These are phyloP conservation scores for Adoxophyes honmai DNA, from an alignment of 1,140 invertebrate genomes.

Conservation along the genomic window DNA sequence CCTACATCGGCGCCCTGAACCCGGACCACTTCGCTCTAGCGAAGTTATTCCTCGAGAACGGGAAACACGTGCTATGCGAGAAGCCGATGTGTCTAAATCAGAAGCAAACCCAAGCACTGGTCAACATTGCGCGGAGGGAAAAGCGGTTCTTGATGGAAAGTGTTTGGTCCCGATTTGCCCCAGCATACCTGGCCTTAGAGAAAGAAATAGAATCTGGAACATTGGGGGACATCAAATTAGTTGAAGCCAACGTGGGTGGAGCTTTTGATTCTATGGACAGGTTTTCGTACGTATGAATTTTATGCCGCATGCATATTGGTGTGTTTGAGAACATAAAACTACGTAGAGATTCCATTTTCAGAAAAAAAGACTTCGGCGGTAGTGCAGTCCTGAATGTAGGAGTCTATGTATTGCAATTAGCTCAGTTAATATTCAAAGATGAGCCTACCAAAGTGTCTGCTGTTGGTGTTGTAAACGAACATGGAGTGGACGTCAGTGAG, in stretches of 20 bases:
- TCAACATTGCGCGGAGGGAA: constrained; percentile 79
- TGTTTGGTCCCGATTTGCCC: constrained; percentile 90
- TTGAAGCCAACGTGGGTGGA: constrained; percentile 81
- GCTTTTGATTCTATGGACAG: too few species aligned
- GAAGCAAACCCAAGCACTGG: constrained; percentile 80
- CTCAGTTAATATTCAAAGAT: constrained; percentile 83
- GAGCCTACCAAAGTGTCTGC: constrained; percentile 79
- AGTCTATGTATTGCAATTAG: constrained; percentile 88
- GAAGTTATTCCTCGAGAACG: constrained; percentile 84
- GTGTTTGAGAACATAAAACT: too few species aligned
- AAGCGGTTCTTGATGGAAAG: constrained; percentile 91
- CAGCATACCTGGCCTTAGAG: constrained; percentile 82
- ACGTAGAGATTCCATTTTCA: too few species aligned
- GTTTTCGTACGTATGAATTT: too few species aligned
- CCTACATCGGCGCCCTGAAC: constrained; percentile 87
- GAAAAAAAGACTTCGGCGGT: constrained; percentile 84
- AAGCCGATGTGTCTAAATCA: too few species aligned
- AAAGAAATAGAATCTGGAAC: constrained; percentile 79
- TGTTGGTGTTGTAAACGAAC: constrained; percentile 81
- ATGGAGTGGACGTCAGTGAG: constrained; percentile 83
- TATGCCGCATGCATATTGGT: too few species aligned
- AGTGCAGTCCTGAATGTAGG: constrained; percentile 90
- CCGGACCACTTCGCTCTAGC: constrained; percentile 81
- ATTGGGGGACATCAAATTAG: constrained; percentile 85
- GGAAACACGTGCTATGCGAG: constrained; percentile 91